Evolutionary conservation across 1,140 invertebrate genomes (phyloP).

Genomic region (Agrypnia vestita): DNA sequence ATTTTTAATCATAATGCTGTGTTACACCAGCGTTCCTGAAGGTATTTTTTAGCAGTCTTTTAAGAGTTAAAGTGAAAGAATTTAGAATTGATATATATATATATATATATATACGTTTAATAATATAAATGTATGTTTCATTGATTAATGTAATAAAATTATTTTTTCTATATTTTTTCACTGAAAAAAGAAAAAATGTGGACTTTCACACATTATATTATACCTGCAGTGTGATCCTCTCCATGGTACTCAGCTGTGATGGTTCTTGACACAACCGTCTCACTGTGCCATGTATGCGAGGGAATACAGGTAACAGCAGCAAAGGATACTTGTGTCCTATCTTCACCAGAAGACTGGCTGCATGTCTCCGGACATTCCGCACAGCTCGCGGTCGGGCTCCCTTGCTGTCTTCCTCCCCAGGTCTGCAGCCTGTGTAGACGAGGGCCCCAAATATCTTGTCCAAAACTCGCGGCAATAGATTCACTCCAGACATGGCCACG

Average conservation of each 20-base stretch:
- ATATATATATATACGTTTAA: too few relatives aligned
- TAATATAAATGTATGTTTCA: too few relatives aligned
- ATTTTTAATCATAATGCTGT: too few relatives aligned
- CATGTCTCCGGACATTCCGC: conserved; percentile 90
- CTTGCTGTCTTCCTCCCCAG: conserved; percentile 70
- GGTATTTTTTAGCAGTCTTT: too few relatives aligned
- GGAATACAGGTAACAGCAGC: conserved; percentile 88
- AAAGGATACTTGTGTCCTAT: conserved; percentile 90
- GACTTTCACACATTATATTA: background rate
- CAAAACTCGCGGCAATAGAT: conserved; percentile 83
- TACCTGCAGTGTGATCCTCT: conserved; percentile 84
- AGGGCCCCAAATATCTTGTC: conserved; percentile 91
- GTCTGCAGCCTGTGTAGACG: conserved; percentile 77
- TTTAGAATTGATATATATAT: too few relatives aligned
- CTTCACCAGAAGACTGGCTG: conserved; percentile 91
- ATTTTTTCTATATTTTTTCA: too few relatives aligned
- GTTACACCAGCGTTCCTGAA: too few relatives aligned
- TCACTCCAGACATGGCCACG: conserved; percentile 79
- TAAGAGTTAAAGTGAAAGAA: too few relatives aligned
- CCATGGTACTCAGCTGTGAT: conserved; percentile 85
- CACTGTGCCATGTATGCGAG: conserved; percentile 85
- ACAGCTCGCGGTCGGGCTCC: conserved; percentile 80
- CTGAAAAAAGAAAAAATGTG: too few relatives aligned
- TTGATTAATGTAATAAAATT: too few relatives aligned
- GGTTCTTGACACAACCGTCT: conserved; percentile 77